A percentile compares a stretch with the other conserved stretches of the same genome.
Conservation (phyloP, 1,140 invertebrate genomes). For the Tenebrio molitor region DNA sequence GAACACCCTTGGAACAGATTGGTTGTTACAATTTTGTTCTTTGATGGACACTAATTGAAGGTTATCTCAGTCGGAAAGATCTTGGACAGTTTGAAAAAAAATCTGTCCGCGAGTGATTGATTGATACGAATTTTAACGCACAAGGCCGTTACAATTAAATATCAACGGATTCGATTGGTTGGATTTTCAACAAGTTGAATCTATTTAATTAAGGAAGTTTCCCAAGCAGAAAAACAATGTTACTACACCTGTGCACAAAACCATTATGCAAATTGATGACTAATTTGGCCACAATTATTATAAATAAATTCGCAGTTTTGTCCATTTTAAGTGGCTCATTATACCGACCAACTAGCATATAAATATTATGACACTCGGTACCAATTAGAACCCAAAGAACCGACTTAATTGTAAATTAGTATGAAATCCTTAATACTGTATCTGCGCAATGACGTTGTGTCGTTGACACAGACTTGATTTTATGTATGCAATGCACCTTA, state of each 20-base stretch:
- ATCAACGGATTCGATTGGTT: neutral
- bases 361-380: constrained; percentile 13
- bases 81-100: neutral
- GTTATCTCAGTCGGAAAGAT: too few relatives aligned
- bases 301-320: neutral
- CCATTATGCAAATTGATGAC: neutral
- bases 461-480: neutral
- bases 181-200: neutral
- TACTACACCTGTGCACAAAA: neutral
- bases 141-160: constrained; percentile 3
- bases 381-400: constrained; percentile 1
- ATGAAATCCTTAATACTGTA: too few relatives aligned
- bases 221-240: constrained; percentile 17
- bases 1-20: neutral
- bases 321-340: too few relatives aligned
- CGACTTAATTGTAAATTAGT: too few relatives aligned
- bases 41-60: constrained; percentile 12
- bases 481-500: constrained; percentile 1
- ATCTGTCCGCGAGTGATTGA: constrained; percentile 4
- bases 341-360: too few relatives aligned
- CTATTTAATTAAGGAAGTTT: constrained; percentile 12
- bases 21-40: neutral
- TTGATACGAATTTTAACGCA: neutral
- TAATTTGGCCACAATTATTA: neutral
- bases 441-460: too few relatives aligned